phyloP scores from a whole-genome alignment of 2,113 vertebrate species.

The Neoarius graeffei region DNA sequence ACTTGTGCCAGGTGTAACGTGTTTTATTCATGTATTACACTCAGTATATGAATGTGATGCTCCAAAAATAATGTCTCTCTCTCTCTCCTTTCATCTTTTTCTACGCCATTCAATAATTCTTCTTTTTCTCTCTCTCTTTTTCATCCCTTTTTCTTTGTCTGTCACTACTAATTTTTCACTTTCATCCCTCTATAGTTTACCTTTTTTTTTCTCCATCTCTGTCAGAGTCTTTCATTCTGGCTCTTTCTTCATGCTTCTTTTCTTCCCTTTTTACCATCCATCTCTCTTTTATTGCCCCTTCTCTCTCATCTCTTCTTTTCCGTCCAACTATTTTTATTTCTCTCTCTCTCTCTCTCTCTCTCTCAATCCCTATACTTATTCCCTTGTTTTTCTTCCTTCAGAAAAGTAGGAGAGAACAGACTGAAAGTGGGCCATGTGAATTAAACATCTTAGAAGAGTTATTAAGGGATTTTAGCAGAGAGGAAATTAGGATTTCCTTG shows the following conservation, averaged over 20 bases:
- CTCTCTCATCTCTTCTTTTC: background rate
- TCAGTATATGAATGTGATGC: background rate
- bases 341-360: background rate
- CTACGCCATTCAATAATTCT: too few species aligned
- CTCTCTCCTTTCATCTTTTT: background rate
- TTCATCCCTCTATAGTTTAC: background rate
- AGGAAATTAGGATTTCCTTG: background rate
- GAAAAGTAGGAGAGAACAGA: background rate
- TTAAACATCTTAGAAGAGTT: slow-evolving; percentile 2
- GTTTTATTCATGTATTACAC: background rate
- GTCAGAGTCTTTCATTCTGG: background rate
- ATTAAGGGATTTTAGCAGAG: background rate
- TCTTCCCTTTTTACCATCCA: background rate
- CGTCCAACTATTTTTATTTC: background rate
- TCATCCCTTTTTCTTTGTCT: background rate
- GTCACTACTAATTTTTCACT: background rate
- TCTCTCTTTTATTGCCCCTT: background rate
- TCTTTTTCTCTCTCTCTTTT: background rate
- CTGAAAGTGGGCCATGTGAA: background rate
- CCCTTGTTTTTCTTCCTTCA: background rate
- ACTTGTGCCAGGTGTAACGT: background rate
- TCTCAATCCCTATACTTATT: background rate
- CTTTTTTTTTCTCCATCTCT: background rate
- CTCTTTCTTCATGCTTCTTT: background rate
- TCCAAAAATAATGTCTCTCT: background rate